phyloP scores from a whole-genome alignment of 2,113 vertebrate genomes.

The Oryctolagus cuniculus region DNA sequence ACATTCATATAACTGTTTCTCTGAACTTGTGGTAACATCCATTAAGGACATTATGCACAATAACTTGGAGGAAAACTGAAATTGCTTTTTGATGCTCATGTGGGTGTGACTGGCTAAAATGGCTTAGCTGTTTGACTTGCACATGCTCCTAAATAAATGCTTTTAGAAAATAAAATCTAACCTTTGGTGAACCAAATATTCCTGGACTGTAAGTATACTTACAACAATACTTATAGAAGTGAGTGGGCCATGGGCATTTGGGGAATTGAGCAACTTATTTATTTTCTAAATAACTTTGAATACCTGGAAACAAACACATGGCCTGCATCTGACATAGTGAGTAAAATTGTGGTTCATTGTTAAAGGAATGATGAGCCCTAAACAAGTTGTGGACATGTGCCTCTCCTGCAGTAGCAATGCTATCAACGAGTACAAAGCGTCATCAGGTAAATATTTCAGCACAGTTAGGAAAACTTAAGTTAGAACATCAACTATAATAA shows the following conservation, averaged over 20 bases:
- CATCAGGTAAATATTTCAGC: constrained; percentile 69
- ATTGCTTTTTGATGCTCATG: neutral
- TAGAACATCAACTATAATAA: constrained; percentile 30
- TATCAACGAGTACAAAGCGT: constrained; percentile 64
- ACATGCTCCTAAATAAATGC: neutral
- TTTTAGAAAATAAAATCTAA: neutral
- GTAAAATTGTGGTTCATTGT: constrained; percentile 22
- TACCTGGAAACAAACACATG: neutral
- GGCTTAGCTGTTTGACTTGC: neutral
- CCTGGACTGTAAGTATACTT: neutral
- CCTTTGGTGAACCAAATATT: neutral
- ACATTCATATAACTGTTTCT: neutral
- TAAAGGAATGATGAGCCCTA: neutral
- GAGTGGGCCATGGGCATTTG: neutral
- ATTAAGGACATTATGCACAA: neutral
- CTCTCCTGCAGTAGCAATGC: neutral
- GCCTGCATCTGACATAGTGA: neutral
- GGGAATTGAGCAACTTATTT: neutral
- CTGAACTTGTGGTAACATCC: neutral
- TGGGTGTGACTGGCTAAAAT: neutral
- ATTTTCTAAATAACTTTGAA: neutral
- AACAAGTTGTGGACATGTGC: constrained; percentile 12
- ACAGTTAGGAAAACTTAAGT: constrained; percentile 56
- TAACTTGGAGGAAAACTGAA: neutral
- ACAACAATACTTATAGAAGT: neutral